Conservation (phyloP, 2,888 invertebrate species). For the Luffia ferchaultella region DNA sequence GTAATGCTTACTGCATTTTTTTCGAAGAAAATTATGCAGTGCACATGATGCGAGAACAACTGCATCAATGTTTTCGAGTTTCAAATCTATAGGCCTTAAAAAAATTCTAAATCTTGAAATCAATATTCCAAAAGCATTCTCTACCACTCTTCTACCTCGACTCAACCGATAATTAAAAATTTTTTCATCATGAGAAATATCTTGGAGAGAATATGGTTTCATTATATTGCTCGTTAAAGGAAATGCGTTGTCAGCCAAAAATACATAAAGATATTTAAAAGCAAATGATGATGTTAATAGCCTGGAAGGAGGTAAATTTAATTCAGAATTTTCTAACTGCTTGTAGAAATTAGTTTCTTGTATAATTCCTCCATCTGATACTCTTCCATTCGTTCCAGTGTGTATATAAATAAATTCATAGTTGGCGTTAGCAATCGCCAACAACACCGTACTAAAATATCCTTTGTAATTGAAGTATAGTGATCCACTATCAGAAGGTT, state of each 20-base stretch:
- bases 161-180: slow-evolving; percentile 13
- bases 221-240: slow-evolving; percentile 7
- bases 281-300: too few relatives aligned
- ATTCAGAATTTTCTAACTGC: too few relatives aligned
- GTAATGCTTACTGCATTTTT: background rate
- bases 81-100: background rate
- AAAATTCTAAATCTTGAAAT: slow-evolving; percentile 9
- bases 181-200: slow-evolving; percentile 6
- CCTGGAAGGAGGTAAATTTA: too few relatives aligned
- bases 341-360: too few relatives aligned
- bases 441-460: background rate
- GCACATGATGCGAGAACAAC: background rate
- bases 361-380: too few relatives aligned
- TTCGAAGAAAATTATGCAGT: background rate
- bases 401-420: too few relatives aligned
- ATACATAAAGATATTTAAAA: background rate
- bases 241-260: background rate
- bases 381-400: too few relatives aligned
- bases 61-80: background rate
- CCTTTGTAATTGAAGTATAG: background rate
- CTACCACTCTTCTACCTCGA: slow-evolving; percentile 11
- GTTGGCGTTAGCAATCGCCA: background rate
- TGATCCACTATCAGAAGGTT: background rate
- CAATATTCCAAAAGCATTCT: slow-evolving; percentile 13
- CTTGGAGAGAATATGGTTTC: slow-evolving; percentile 9